Conservation (phyloP, 2,888 invertebrate genomes). For the Eupithecia pulchellata region DNA sequence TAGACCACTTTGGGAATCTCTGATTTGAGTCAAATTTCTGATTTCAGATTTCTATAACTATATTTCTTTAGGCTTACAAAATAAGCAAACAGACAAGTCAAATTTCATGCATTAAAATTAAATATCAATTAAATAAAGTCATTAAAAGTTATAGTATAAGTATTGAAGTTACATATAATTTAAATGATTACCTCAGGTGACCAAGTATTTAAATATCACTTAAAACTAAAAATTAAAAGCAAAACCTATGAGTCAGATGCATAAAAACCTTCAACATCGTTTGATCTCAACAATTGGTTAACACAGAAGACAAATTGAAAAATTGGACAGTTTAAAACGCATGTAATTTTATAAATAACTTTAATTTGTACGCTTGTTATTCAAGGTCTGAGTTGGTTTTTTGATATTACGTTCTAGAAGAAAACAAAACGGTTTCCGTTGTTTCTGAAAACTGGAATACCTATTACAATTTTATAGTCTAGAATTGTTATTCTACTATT, state of each 20-base stretch:
- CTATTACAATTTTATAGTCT: background rate
- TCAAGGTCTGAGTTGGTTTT: background rate
- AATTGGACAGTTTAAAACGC: constrained; percentile 42
- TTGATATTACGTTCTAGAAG: background rate
- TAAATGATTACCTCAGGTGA: background rate
- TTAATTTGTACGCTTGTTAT: constrained; percentile 26
- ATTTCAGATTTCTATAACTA: too few species aligned
- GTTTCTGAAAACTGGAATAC: background rate
- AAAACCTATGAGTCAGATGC: background rate
- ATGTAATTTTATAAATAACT: constrained; percentile 35
- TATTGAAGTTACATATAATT: background rate
- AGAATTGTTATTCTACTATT: background rate
- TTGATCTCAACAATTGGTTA: constrained; percentile 34
- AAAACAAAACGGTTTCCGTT: background rate
- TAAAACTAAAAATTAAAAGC: background rate
- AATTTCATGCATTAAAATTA: too few species aligned
- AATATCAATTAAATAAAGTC: background rate
- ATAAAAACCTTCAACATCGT: constrained; percentile 16
- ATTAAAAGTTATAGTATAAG: background rate
- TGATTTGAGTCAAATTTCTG: background rate
- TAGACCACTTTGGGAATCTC: background rate
- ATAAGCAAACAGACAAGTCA: too few species aligned
- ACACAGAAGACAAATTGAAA: constrained; percentile 44
- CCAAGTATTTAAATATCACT: background rate
- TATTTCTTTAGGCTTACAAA: too few species aligned